A percentile compares a stretch with the other conserved stretches of the same genome.
Evolutionary conservation across 1,140 invertebrate species (phyloP).

Genomic region (Rhopalosiphum padi): DNA sequence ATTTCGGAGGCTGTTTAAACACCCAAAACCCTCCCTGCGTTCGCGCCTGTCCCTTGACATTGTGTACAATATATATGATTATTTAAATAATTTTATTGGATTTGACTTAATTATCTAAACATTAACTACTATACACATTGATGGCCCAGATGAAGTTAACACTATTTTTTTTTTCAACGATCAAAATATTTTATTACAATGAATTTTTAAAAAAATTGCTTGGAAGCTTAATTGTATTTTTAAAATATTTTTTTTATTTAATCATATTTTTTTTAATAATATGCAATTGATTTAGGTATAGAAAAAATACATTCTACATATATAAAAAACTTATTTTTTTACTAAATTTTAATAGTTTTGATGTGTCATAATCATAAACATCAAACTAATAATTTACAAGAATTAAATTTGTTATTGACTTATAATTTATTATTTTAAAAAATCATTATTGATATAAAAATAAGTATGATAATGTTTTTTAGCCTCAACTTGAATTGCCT

Average conservation of each 20-base stretch:
- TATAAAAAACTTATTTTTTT: neutral
- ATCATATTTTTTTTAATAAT: neutral
- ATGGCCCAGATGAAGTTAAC: neutral
- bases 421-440: neutral
- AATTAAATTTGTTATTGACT: neutral
- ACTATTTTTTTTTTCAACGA: neutral
- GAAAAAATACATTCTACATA: neutral
- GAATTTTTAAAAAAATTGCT: neutral
- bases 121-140: neutral
- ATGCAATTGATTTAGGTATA: neutral
- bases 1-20: no score
- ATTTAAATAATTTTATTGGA: neutral
- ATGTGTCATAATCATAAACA: neutral
- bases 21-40: no score
- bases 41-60: no score
- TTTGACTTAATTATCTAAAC: neutral
- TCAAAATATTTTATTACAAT: neutral
- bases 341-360: neutral
- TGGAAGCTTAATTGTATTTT: neutral
- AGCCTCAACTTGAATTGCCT: constrained; percentile 35
- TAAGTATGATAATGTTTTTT: neutral
- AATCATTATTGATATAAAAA: neutral
- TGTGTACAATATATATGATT: neutral
- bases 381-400: neutral
- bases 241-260: neutral